phyloP scores from a whole-genome alignment of 1,140 invertebrate species.

The Brachionus plicatilis region DNA sequence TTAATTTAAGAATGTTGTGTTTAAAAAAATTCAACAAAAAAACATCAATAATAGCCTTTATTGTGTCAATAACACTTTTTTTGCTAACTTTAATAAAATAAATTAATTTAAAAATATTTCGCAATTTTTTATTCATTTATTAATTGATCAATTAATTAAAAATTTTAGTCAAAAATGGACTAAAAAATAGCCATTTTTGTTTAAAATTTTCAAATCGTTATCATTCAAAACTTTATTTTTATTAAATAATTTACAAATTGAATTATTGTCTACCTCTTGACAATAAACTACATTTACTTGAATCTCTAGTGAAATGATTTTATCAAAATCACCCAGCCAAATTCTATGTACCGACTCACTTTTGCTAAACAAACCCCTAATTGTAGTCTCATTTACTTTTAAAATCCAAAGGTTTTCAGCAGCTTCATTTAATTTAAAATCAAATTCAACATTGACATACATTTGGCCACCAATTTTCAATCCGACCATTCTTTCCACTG shows the following conservation, averaged over 20 bases:
- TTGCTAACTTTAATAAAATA: too few relatives aligned
- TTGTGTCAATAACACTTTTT: too few relatives aligned
- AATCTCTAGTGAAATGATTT: background rate
- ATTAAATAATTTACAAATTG: background rate
- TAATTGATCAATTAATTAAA: background rate
- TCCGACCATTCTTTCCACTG: background rate
- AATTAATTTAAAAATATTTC: too few relatives aligned
- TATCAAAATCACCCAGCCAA: background rate
- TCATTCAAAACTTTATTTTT: background rate
- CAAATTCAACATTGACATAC: background rate
- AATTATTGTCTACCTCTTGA: background rate
- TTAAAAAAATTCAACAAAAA: too few relatives aligned
- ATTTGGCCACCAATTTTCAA: background rate
- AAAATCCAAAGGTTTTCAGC: background rate
- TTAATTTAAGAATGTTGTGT: too few relatives aligned
- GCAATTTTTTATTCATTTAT: too few relatives aligned
- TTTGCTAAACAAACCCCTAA: background rate
- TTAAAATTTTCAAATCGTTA: background rate
- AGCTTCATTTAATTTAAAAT: background rate
- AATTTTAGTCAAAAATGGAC: background rate
- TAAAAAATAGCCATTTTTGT: background rate
- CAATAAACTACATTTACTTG: background rate
- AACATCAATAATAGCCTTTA: too few relatives aligned
- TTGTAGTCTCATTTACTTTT: background rate
- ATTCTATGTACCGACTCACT: background rate